Conservation (phyloP, 2,888 invertebrate species). For the Drosophila neonasuta region DNA sequence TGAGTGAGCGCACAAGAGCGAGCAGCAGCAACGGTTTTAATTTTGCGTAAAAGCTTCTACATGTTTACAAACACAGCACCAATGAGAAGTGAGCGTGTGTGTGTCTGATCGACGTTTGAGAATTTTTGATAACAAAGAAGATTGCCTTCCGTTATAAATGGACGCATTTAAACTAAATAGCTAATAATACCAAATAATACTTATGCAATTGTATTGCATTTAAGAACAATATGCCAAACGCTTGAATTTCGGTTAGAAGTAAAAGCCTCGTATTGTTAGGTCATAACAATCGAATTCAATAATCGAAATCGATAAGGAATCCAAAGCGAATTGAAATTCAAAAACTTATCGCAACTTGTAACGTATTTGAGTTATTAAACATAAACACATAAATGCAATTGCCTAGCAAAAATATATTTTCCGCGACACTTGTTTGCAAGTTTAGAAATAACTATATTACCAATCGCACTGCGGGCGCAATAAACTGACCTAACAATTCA, state of each 20-base stretch:
- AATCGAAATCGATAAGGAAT: background rate
- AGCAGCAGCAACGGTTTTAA: constrained; percentile 17
- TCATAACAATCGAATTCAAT: background rate
- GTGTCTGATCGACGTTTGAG: constrained; percentile 33
- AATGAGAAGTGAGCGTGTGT: background rate
- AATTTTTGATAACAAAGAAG: constrained; percentile 24
- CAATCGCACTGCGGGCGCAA: constrained; percentile 9
- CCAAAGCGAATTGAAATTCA: background rate
- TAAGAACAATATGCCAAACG: background rate
- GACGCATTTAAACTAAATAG: background rate
- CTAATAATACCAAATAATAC: background rate
- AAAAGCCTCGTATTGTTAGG: background rate
- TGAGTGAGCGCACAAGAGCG: background rate
- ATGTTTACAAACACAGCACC: background rate
- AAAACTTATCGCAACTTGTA: background rate
- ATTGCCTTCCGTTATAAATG: background rate
- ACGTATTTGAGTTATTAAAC: background rate
- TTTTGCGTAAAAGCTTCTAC: constrained; percentile 39
- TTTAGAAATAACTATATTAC: constrained; percentile 1
- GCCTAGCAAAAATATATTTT: background rate
- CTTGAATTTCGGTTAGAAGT: background rate
- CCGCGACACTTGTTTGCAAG: background rate
- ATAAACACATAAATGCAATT: background rate
- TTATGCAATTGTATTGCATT: no score
- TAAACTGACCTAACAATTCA: constrained; percentile 9